Evolutionary conservation across 2,888 invertebrate genomes (phyloP), one percentile per base, ranked within the genome.

Genomic region (Taenaris catops): DNA sequence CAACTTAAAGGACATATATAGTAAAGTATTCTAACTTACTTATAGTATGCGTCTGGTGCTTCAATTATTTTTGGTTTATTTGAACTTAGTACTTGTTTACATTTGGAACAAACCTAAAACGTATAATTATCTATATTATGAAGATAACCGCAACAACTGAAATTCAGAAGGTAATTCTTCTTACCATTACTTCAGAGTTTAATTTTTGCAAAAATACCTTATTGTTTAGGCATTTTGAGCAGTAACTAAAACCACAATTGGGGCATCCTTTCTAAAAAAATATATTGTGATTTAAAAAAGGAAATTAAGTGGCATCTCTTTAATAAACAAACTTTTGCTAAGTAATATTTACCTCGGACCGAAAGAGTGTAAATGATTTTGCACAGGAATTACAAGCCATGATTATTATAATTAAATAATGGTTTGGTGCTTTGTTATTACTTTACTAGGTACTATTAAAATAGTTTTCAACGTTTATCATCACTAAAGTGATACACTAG

Each of bases 261-360:
- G 94, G 92, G 66, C 96, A 96, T 8, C 94, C 95, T 79, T 90
- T 88, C 95, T 96, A 75, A 47, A n/a, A n/a, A n/a, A 89, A 88
- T 53, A 41, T 37, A 36, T 26, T 12, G 27, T n/a, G n/a, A n/a
- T n/a, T n/a, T n/a, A n/a, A n/a, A n/a, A n/a, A n/a, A n/a, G n/a
- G n/a, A n/a, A n/a, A n/a, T n/a, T n/a, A n/a, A n/a, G n/a, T n/a
- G n/a, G n/a, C n/a, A n/a, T n/a, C n/a, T n/a, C n/a, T n/a, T n/a
- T n/a, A n/a, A n/a, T n/a, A n/a, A n/a, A n/a, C n/a, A n/a, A n/a
- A n/a, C n/a, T n/a, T n/a, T n/a, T n/a, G n/a, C 2, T 8, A 16
- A 19, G 9, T 21, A 3, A 3, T 17, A 55, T 63, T 67, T 81
- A 92, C 94, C 87, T 94, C 94, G 68, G 91, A 92, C 32, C 90